These are phyloP conservation scores for Antechinus flavipes DNA, from an alignment of 2,113 vertebrate species.

Conservation along the genomic window DNA sequence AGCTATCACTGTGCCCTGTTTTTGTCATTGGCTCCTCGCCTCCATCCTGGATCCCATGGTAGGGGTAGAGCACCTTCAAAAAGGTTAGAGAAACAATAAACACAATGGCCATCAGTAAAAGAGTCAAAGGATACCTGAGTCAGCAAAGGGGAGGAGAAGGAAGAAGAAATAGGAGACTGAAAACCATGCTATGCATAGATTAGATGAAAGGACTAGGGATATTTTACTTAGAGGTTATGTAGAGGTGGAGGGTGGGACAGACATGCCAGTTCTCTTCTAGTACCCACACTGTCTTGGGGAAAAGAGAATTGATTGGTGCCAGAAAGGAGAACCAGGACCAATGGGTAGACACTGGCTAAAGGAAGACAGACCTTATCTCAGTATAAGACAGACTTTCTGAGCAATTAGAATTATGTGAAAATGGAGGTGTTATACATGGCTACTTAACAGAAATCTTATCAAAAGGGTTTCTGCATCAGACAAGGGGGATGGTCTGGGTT, in stretches of 20 bases:
- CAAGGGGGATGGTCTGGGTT: not conserved
- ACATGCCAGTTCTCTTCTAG: not conserved
- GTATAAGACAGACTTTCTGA: not conserved
- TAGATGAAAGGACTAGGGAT: not conserved
- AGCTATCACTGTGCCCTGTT: not conserved
- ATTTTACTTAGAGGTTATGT: not conserved
- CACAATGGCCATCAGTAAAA: not conserved
- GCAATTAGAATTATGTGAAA: not conserved
- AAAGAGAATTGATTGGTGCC: not conserved
- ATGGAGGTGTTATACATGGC: not conserved
- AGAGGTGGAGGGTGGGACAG: not conserved
- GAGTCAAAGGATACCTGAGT: not conserved
- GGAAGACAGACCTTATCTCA: not conserved
- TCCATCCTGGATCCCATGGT: not conserved
- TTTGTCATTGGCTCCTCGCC: not conserved
- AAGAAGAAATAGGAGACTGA: not conserved
- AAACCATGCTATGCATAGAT: not conserved
- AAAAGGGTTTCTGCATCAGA: not conserved
- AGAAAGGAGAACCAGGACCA: not conserved
- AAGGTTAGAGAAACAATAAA: not conserved
- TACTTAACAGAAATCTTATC: not conserved
- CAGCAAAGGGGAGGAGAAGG: not conserved
- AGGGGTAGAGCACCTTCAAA: not conserved
- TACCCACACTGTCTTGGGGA: not conserved
- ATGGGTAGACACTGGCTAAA: not conserved